Percentiles rank a stretch among this genome's conserved stretches.
Conservation (phyloP, 2,113 vertebrate genomes). For the Peromyscus leucopus region DNA sequence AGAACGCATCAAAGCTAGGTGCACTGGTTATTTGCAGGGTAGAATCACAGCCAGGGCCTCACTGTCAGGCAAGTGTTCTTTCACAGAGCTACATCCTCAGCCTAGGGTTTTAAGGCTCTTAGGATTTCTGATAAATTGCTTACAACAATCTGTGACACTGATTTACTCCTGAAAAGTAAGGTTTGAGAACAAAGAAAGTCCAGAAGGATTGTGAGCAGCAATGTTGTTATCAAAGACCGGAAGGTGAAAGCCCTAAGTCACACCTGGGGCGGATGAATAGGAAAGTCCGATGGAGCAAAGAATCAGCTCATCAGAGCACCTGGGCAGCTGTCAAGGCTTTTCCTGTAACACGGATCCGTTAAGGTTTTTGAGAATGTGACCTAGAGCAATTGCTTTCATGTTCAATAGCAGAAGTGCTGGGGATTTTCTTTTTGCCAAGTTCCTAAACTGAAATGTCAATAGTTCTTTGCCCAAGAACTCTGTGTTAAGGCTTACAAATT, state of each 20-base stretch:
- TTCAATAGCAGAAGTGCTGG: constrained; percentile 61
- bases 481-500: not conserved
- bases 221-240: not conserved
- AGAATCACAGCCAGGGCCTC: not conserved
- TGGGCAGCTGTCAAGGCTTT: not conserved
- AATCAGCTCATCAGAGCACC: not conserved
- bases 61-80: not conserved
- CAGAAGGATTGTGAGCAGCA: not conserved
- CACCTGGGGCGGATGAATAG: not conserved
- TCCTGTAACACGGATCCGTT: not conserved
- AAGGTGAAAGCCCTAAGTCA: not conserved
- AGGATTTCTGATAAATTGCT: not conserved
- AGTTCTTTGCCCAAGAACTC: constrained; percentile 45
- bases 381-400: constrained; percentile 26
- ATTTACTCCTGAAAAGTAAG: not conserved
- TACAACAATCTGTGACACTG: not conserved
- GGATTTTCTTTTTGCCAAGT: constrained; percentile 38
- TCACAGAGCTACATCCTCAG: not conserved
- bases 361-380: constrained; percentile 32
- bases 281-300: not conserved
- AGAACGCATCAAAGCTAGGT: not conserved
- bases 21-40: not conserved
- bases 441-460: constrained; percentile 60
- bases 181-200: not conserved
- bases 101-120: constrained; percentile 12